Evolutionary conservation across 2,888 invertebrate species (phyloP), one percentile per base, ranked within the genome.

Genomic region (Cremastinae sp.): DNA sequence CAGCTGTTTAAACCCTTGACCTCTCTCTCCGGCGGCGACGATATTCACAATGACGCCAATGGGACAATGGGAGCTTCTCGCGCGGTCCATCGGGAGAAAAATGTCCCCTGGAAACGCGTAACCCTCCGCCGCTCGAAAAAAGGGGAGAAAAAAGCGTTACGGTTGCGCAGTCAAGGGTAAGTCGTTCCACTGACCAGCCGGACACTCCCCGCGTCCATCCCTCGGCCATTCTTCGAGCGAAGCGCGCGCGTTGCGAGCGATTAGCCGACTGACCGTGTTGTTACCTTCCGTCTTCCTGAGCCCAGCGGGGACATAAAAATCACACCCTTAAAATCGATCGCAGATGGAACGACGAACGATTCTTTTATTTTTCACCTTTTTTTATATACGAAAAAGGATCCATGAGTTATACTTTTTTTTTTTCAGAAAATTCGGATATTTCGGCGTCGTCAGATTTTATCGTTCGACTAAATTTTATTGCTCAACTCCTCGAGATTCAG

Each of bases 1-100:
- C 86, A 86, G 86, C 86, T 86, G 86, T 82, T 81, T 81, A 84
- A 86, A 85, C 84, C 81, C 84, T 84, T 86, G 86, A 86, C 86
- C 86, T 83, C 77, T 85, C 86, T 83, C 77, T 18, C 43, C 72
- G 62, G 54, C 47, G 79, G 79, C 79, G 49, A 53, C 75, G 65
- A 54, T 51, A 78, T 65, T 76, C 80, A 79, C 75, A 84, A 81
- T 74, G 66, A 56, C 59, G 54, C 47, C 65, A 38, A n/a, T n/a
- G 22, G 47, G 47, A 76, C 76, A 76, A 76, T 76, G 51, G n/a
- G n/a, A 56, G 8, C 28, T 36, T 58, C 73, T 64, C 47, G 65
- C 73, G 69, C 61, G 59, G 65, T 69, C 69, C 73, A 53, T 5
- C 28, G 64, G 16, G 59, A 61, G 54, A 70, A 59, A 73, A 74